These are phyloP conservation scores for Xyliphius kryptos DNA, from an alignment of 2,113 vertebrate genomes.

Conservation along the genomic window DNA sequence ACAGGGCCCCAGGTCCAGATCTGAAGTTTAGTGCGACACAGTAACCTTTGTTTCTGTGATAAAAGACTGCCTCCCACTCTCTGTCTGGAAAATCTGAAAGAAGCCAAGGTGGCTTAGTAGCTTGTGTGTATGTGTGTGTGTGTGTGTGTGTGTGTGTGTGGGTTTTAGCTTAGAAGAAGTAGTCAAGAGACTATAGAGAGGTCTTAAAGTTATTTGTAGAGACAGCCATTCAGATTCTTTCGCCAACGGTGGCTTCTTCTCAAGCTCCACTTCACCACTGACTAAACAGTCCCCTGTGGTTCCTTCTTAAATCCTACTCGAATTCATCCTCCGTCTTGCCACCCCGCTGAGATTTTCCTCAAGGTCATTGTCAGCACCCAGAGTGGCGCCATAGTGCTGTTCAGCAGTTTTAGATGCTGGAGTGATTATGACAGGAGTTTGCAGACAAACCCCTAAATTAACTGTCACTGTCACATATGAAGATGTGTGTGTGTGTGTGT, in stretches of 20 bases:
- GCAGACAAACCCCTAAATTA: conserved; percentile 13
- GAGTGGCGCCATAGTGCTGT: not conserved
- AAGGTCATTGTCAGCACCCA: not conserved
- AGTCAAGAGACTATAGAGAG: too few relatives aligned
- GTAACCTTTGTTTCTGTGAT: too few relatives aligned
- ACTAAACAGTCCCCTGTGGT: conserved; percentile 1
- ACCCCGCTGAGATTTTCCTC: not conserved
- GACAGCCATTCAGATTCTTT: conserved; percentile 69
- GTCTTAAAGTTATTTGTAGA: conserved; percentile 94
- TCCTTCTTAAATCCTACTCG: not conserved
- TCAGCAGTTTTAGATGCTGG: not conserved
- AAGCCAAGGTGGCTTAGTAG: conserved; percentile 78
- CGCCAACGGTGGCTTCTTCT: conserved; percentile 17
- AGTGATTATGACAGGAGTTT: conserved; percentile 15
- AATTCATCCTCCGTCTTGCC: not conserved
- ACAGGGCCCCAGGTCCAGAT: conserved; percentile 15
- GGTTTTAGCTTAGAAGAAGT: too few relatives aligned
- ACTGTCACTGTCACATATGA: not conserved
- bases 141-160: conserved; percentile 32
- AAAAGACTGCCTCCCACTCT: conserved; percentile 25
- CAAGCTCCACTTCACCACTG: conserved; percentile 15
- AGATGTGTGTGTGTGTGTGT: too few relatives aligned
- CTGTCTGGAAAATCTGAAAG: conserved; percentile 52
- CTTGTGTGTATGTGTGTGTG: conserved; percentile 39
- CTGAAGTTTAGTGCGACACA: too few relatives aligned